phyloP scores from a whole-genome alignment of 2,888 invertebrate species.

The Papilio demoleus region DNA sequence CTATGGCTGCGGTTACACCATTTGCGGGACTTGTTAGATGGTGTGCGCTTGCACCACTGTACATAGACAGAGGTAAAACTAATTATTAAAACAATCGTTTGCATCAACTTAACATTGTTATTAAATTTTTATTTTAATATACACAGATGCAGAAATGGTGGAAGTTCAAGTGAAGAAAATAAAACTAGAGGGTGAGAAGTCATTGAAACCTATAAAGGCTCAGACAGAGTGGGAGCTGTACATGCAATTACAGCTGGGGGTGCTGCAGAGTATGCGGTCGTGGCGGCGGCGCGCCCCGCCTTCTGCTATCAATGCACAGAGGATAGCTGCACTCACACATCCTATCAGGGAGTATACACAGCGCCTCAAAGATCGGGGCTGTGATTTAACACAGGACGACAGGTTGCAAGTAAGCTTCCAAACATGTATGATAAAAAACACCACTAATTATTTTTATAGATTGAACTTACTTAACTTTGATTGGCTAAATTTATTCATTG shows the following conservation, averaged over 20 bases:
- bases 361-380: constrained; percentile 61
- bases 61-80: constrained; percentile 58
- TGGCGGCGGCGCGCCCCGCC: constrained; percentile 77
- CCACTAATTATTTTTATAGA: too few species aligned
- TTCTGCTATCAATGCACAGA: constrained; percentile 86
- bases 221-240: constrained; percentile 78
- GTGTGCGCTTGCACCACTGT: constrained; percentile 88
- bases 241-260: constrained; percentile 86
- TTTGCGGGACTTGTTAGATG: constrained; percentile 91
- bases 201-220: constrained; percentile 57
- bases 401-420: constrained; percentile 64
- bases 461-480: too few species aligned
- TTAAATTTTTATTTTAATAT: not conserved
- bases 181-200: constrained; percentile 68
- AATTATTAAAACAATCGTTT: not conserved
- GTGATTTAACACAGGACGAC: constrained; percentile 66
- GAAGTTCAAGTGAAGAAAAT: constrained; percentile 72
- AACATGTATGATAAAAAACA: not conserved
- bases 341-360: constrained; percentile 74
- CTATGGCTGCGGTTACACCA: constrained; percentile 92
- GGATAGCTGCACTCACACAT: constrained; percentile 79
- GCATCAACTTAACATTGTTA: not conserved
- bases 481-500: too few species aligned
- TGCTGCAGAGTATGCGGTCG: constrained; percentile 86
- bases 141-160: constrained; percentile 70